Evolutionary conservation across 2,888 invertebrate genomes (phyloP).

Genomic region (Amitus sp.): DNA sequence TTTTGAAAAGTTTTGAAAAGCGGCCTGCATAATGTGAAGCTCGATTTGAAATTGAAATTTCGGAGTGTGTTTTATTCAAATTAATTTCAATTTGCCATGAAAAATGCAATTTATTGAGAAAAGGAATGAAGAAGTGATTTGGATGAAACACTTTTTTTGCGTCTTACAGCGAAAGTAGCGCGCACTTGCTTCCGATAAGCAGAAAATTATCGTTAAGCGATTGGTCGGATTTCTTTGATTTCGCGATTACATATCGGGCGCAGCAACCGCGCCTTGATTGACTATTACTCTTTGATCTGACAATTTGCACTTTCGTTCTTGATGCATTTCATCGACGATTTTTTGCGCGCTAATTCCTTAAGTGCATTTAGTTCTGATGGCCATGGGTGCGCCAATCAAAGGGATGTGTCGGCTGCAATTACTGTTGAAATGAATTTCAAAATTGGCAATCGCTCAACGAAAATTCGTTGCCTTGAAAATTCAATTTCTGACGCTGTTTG

Average conservation of each 20-base stretch:
- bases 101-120: background rate
- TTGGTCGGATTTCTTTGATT: background rate
- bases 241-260: background rate
- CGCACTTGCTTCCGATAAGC: background rate
- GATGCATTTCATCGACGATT: background rate
- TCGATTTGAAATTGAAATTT: constrained; percentile 1
- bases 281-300: too few relatives aligned
- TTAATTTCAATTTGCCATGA: background rate
- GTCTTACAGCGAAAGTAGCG: background rate
- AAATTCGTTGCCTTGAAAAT: too few relatives aligned
- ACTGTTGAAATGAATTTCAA: too few relatives aligned
- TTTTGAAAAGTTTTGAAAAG: too few relatives aligned
- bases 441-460: too few relatives aligned
- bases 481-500: too few relatives aligned
- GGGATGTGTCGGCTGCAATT: too few relatives aligned
- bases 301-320: too few relatives aligned
- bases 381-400: background rate
- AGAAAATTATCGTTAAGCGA: background rate
- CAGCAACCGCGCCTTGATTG: background rate
- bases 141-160: background rate
- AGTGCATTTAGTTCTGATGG: background rate
- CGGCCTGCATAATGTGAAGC: constrained; percentile 1
- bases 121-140: background rate
- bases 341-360: background rate
- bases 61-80: background rate